Evolutionary conservation across 2,113 vertebrate species (phyloP).

Genomic region (Upupa epops): DNA sequence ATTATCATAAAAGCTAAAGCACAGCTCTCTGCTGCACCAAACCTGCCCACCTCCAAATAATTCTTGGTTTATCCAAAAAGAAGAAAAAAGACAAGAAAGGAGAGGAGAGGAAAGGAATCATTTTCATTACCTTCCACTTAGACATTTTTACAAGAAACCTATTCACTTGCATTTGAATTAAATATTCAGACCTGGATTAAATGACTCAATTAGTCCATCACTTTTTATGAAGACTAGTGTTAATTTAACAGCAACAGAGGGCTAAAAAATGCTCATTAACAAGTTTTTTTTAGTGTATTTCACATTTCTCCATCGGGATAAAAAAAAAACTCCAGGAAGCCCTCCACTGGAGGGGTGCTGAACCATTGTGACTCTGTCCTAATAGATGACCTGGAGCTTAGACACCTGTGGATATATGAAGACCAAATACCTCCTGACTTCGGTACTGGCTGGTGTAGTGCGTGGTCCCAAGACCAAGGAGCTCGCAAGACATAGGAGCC

Average conservation of each 20-base stretch:
- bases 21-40: not conserved
- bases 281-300: not conserved
- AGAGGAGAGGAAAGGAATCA: not conserved
- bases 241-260: not conserved
- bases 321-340: not conserved
- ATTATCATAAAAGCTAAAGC: rapidly evolving
- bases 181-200: not conserved
- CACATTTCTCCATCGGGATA: not conserved
- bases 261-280: not conserved
- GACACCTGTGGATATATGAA: not conserved
- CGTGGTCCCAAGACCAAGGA: not conserved
- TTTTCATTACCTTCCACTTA: not conserved
- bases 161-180: not conserved
- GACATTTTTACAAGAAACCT: not conserved
- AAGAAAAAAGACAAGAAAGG: no score
- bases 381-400: no score
- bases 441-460: not conserved
- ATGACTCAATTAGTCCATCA: not conserved
- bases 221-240: not conserved
- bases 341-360: not conserved
- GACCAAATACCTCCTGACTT: not conserved
- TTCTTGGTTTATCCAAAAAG: not conserved
- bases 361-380: not conserved
- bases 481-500: not conserved
- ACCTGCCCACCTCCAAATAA: not conserved